Percentiles rank a stretch among this genome's conserved stretches.
These are phyloP conservation scores for Lathamus discolor DNA, from an alignment of 2,113 vertebrate species.

Conservation along the genomic window DNA sequence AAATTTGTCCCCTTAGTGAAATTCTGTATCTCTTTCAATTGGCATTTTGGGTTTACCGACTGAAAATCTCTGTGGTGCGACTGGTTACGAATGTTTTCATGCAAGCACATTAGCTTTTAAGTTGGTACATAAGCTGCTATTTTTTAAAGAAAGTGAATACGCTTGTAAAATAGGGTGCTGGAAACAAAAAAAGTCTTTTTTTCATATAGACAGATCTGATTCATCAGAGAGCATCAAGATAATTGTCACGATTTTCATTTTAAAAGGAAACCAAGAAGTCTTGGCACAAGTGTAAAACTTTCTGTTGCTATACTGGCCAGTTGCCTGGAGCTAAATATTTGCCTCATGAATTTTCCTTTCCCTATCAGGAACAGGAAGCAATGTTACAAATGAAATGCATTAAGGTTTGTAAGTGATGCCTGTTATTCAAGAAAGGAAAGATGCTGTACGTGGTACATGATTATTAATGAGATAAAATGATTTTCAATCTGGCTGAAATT, in stretches of 20 bases:
- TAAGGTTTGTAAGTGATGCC: conserved; percentile 61
- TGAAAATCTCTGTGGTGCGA: conserved; percentile 68
- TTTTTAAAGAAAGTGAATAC: conserved; percentile 68
- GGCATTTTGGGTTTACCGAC: conserved; percentile 53
- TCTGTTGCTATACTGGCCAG: conserved; percentile 76
- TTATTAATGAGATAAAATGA: background rate
- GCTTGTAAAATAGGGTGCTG: conserved; percentile 71
- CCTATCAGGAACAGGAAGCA: conserved; percentile 78
- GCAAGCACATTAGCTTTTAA: conserved; percentile 70
- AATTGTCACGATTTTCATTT: conserved; percentile 83
- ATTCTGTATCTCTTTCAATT: conserved; percentile 38
- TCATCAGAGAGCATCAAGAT: conserved; percentile 80
- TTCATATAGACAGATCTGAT: conserved; percentile 74
- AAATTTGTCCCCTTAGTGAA: conserved; percentile 22
- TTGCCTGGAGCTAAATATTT: conserved; percentile 77
- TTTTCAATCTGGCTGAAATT: background rate
- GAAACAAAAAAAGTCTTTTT: conserved; percentile 67
- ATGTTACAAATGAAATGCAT: conserved; percentile 74
- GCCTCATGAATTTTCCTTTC: conserved; percentile 75
- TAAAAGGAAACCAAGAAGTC: conserved; percentile 76
- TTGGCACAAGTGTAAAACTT: conserved; percentile 77
- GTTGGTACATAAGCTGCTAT: conserved; percentile 70
- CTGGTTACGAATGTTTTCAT: conserved; percentile 76
- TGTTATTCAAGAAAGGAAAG: conserved; percentile 42
- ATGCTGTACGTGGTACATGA: background rate